Conservation (phyloP, 2,888 invertebrate genomes). For the Agrochola lota region DNA sequence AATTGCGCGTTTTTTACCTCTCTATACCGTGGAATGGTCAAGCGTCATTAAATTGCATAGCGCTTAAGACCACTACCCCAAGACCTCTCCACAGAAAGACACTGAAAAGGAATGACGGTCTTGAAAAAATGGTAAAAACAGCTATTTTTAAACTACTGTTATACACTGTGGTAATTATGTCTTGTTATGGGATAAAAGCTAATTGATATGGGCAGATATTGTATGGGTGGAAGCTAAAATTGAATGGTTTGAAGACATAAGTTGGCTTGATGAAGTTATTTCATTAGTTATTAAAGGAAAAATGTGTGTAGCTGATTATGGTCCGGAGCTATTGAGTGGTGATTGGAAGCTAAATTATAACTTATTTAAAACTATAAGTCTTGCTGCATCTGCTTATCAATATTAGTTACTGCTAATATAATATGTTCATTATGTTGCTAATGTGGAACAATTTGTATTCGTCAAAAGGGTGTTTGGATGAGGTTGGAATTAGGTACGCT, state of each 20-base stretch:
- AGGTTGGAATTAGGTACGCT: too few species aligned
- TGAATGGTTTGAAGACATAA: conserved; percentile 38
- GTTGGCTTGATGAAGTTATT: conserved; percentile 48
- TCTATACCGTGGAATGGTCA: conserved; percentile 70
- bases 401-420: not conserved
- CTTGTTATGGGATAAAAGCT: conserved; percentile 68
- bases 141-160: conserved; percentile 74
- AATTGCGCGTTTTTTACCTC: conserved; percentile 69
- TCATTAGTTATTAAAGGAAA: conserved; percentile 2
- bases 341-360: conserved; percentile 3
- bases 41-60: conserved; percentile 76
- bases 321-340: not conserved
- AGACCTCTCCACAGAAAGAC: conserved; percentile 56
- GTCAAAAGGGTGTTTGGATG: not conserved
- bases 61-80: conserved; percentile 64
- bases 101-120: conserved; percentile 50
- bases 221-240: conserved; percentile 40
- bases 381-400: not conserved
- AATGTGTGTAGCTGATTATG: conserved; percentile 12
- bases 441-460: not conserved
- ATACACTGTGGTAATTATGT: conserved; percentile 70
- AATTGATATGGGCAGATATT: conserved; percentile 63
- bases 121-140: conserved; percentile 54
- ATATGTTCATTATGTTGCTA: not conserved
- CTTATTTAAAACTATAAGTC: not conserved